Base-by-base conservation (phyloP, 2,113 vertebrate species). In the Xiphophorus hellerii region DNA sequence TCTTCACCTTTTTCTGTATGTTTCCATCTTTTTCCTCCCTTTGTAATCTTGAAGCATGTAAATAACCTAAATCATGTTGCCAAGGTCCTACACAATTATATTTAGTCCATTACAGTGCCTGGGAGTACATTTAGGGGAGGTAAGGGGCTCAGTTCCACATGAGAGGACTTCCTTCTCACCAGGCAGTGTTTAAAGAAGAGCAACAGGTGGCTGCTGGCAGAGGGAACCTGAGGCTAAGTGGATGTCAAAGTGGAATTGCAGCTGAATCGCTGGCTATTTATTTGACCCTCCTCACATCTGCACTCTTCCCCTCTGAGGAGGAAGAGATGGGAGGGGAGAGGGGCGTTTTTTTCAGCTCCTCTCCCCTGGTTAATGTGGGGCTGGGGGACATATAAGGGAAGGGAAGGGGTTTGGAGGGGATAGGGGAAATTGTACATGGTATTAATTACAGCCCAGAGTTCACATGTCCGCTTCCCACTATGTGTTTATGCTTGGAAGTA, bases 191-290 rank as follows among this genome's bases (percentile, higher is more conserved):
- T 91, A 90, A 86, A 93, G 92, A 93, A 80, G 91, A 93, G 89
- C 94, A 94, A 94, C 93, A 94, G 93, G 93, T 94, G 93, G 91
- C 92, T 92, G 82, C 87, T 91, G 86, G 90, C 88, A 89, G 89
- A 90, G 81, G 82, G 72, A 88, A 92, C 91, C 90, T 91, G 87
- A 88, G 89, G 90, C 90, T 89, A 92, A 88, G 86, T 93, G 92
- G 87, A 91, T 91, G 90, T 92, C 80, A 89, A 73, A 86, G 87
- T 89, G 86, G 87, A 88, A 90, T 85, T 90, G 90, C 70, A 67
- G 86, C 89, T 91, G 92, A 94, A 93, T 93, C 91, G 76, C 51
- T 79, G 72, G 87, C 88, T 93, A 92, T 93, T 91, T 93, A 84
- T 93, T 92, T 91, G 90, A 94, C 90, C 91, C 88, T 84, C 85